Base-by-base conservation (phyloP, 2,797 vertebrate genomes). In the Pangasius djambal region DNA sequence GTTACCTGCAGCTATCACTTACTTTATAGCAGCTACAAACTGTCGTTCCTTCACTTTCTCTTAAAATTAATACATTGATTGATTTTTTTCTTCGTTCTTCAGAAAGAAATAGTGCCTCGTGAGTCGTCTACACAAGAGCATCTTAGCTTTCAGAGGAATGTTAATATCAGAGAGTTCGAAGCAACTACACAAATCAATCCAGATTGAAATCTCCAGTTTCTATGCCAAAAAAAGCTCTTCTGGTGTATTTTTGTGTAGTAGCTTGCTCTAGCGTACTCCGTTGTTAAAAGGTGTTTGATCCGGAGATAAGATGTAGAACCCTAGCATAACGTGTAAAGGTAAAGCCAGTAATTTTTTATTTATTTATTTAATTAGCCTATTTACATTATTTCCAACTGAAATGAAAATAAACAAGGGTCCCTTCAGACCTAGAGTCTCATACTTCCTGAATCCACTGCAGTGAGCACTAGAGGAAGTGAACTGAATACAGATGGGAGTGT, bases 401-500 rank as follows among this genome's bases (percentile, higher is more conserved):
- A 31, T 65, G 18, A 65, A 65, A 83, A 31, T 8, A 44, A 40
- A 59, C 79, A 82, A 34, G 34, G 13, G 37, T 83, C 18, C 25
- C 37, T 44, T 67, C 61, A 65, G 61, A 84, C 55, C 31, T 9
- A 37, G 22, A 83, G 22, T 61, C 79, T 83, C 57, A 22, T 37
- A 16, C 81, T 31, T 52, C 83, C 63, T 50, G 44, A 52, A 69
- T 84, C 28, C 16, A 22, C 83, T 84, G 83, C 83, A 69, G 63
- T 84, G 63, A 67, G 61, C 82, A 67, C 28, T 1, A 31, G 40
- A 84, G 44, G 28, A 67, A 2, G 83, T 69, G 83, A 67, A 50
- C 83, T 69, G 83, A 84, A 84, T 84, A 84, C 83, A 84, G 63
- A 84, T 84, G 61, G 83, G 82, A 67, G 61, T 5, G 63, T 69